Evolutionary conservation across 37 sponge, comb jelly and placozoan genomes (phyloP).

Genomic region (Oopsacas minuta): DNA sequence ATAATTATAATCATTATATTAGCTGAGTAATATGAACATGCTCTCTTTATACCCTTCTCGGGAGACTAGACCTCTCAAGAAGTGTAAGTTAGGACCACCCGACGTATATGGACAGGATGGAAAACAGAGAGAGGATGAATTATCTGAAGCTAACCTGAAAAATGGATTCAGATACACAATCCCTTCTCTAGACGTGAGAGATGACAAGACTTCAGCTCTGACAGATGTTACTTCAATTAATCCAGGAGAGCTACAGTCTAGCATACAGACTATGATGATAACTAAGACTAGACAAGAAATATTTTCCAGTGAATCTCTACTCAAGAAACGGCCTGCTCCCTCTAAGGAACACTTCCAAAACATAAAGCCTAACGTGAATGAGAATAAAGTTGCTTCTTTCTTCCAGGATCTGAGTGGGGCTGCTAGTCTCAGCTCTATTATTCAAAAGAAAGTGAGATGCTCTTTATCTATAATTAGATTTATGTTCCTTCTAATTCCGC

Average conservation of each 20-base stretch:
- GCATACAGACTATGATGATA: background rate
- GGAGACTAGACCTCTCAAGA: background rate
- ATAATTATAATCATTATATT: too few species aligned
- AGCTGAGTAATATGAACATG: background rate
- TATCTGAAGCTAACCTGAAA: background rate
- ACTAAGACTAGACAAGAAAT: background rate
- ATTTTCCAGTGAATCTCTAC: background rate
- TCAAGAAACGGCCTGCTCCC: background rate
- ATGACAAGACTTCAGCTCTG: background rate
- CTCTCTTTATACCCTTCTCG: constrained; percentile 7
- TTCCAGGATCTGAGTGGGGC: constrained; percentile 10
- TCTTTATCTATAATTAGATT: background rate
- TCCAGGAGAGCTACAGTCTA: background rate
- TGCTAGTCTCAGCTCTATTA: background rate
- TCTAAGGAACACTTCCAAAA: background rate
- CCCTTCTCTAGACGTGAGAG: background rate
- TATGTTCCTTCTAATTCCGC: background rate
- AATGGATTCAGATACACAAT: background rate
- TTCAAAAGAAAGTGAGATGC: background rate
- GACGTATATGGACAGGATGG: background rate
- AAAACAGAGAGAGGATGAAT: background rate
- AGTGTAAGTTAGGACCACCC: background rate
- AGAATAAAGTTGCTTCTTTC: background rate
- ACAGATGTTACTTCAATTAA: background rate
- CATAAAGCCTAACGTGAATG: background rate